Conservation (phyloP, 2,888 invertebrate species). For the Xylocampa areola region DNA sequence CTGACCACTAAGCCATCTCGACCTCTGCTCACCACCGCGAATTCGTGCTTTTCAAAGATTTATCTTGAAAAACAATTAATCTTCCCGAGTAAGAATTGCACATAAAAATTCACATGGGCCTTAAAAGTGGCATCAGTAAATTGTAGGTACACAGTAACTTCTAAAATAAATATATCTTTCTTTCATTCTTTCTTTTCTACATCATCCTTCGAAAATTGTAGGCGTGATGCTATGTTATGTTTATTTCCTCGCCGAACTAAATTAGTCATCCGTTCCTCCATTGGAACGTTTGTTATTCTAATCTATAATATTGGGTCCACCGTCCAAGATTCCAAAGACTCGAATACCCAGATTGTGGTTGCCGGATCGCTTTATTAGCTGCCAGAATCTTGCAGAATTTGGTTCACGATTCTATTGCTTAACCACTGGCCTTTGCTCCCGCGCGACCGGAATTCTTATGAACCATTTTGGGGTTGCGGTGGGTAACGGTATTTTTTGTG, state of each 20-base stretch:
- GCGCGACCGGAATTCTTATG: conserved; percentile 43
- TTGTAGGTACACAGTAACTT: no score
- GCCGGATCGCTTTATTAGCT: conserved; percentile 51
- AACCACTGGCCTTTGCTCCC: conserved; percentile 30
- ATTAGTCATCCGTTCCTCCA: neutral
- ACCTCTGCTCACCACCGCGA: no score
- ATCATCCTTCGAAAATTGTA: no score
- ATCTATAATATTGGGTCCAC: conserved; percentile 45
- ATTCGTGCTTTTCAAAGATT: no score
- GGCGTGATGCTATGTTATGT: neutral
- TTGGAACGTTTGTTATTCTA: conserved; percentile 55
- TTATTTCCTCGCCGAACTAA: neutral
- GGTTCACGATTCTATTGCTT: conserved; percentile 33
- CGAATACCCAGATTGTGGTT: conserved; percentile 52
- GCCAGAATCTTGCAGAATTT: conserved; percentile 36
- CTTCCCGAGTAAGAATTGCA: no score
- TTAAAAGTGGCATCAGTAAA: no score
- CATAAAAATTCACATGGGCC: no score
- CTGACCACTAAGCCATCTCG: no score
- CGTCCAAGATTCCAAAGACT: conserved; percentile 42
- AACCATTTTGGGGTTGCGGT: conserved; percentile 15
- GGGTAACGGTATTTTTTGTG: conserved; percentile 1
- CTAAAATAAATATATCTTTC: no score
- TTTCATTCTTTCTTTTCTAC: no score
- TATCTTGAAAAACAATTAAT: no score